A percentile compares a stretch with the other conserved stretches of the same genome.
Evolutionary conservation across 2,797 vertebrate genomes (phyloP).

Genomic region (Ctenosaura bakeri): DNA sequence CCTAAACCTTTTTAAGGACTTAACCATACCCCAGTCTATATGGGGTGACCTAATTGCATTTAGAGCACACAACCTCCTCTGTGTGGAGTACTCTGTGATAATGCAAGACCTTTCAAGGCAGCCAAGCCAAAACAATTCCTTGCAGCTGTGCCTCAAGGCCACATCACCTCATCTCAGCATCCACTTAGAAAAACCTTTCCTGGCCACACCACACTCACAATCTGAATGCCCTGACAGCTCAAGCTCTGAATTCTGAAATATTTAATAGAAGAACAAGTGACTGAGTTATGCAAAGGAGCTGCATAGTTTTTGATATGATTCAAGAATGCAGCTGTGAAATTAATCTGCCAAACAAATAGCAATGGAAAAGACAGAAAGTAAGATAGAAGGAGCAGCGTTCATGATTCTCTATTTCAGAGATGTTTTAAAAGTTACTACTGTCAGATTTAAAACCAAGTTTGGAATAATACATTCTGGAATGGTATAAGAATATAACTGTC

Average conservation of each 20-base stretch:
- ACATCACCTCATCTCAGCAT: too few relatives aligned
- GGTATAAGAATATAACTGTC: neutral
- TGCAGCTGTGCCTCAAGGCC: too few relatives aligned
- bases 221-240: neutral
- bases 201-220: too few relatives aligned
- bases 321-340: slow-evolving; percentile 3
- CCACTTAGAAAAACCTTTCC: too few relatives aligned
- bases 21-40: too few relatives aligned
- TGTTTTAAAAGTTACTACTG: neutral
- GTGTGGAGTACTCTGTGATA: too few relatives aligned
- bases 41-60: too few relatives aligned
- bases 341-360: slow-evolving; percentile 35
- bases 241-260: neutral
- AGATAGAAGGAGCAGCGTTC: neutral
- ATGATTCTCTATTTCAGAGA: neutral
- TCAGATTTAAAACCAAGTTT: neutral
- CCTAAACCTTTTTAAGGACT: too few relatives aligned
- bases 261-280: neutral
- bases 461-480: neutral
- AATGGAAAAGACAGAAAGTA: slow-evolving; percentile 10
- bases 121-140: too few relatives aligned
- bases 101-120: too few relatives aligned
- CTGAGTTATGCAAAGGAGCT: neutral
- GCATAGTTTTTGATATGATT: neutral
- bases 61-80: too few relatives aligned